Percentiles rank a stretch among this genome's conserved stretches.
Conservation (phyloP, 2,888 invertebrate genomes). For the Ligdia adustata region DNA sequence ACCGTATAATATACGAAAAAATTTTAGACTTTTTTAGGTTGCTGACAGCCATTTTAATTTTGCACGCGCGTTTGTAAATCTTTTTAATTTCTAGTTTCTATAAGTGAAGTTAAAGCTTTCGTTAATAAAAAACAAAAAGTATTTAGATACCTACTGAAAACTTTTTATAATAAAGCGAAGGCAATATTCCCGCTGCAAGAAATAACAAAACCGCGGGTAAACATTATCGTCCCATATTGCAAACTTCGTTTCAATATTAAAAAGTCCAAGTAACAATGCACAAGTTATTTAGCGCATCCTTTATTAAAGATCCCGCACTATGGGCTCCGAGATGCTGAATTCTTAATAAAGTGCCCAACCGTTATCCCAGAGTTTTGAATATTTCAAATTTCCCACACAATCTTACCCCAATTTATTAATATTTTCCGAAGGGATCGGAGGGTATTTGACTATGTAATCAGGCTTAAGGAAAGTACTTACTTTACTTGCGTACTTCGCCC, state of each 20-base stretch:
- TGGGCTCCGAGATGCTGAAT: slow-evolving; percentile 63
- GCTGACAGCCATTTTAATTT: not conserved
- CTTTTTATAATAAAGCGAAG: not conserved
- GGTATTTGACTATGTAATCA: slow-evolving; percentile 22
- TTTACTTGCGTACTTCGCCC: too few relatives aligned
- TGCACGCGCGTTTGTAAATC: too few relatives aligned
- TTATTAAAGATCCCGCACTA: slow-evolving; percentile 60
- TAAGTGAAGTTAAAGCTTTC: not conserved
- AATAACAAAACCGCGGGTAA: slow-evolving; percentile 11
- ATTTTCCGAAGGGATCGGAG: slow-evolving; percentile 34
- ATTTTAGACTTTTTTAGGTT: not conserved
- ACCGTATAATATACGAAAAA: slow-evolving; percentile 42
- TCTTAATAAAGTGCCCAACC: slow-evolving; percentile 53
- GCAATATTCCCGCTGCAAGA: slow-evolving; percentile 4
- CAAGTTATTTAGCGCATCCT: slow-evolving; percentile 56
- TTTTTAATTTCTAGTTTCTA: not conserved
- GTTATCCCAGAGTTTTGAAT: slow-evolving; percentile 50
- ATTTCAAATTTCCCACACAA: slow-evolving; percentile 52
- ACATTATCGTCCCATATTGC: slow-evolving; percentile 20
- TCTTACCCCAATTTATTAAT: slow-evolving; percentile 47
- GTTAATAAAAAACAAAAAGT: not conserved
- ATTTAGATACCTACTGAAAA: not conserved
- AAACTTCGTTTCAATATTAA: slow-evolving; percentile 37
- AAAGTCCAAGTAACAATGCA: slow-evolving; percentile 46
- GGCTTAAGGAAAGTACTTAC: slow-evolving; percentile 24